A percentile compares a stretch with the other conserved stretches of the same genome.
phyloP scores from a whole-genome alignment of 2,888 invertebrate genomes.

The Cantharis rufa region DNA sequence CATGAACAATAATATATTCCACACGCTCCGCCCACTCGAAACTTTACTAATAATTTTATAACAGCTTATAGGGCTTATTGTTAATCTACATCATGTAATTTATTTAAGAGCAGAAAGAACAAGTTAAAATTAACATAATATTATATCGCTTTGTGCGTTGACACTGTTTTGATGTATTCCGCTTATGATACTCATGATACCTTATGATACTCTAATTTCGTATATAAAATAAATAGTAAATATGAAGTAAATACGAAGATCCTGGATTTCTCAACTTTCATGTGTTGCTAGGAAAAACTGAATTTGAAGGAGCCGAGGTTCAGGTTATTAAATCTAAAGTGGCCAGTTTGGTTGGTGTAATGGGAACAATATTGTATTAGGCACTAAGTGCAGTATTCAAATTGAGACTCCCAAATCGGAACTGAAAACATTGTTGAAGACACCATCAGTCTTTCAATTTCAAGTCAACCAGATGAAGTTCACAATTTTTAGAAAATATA shows the following conservation, averaged over 20 bases:
- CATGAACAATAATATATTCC: too few species aligned
- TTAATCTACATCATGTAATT: too few species aligned
- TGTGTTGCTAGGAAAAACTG: constrained; percentile 63
- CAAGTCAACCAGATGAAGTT: constrained; percentile 64
- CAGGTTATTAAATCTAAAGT: constrained; percentile 71
- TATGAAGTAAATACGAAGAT: constrained; percentile 37
- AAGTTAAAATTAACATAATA: too few species aligned
- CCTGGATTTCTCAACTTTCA: constrained; percentile 62
- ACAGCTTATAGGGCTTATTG: too few species aligned
- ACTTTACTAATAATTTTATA: too few species aligned
- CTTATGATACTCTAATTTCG: too few species aligned
- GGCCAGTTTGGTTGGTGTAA: constrained; percentile 67
- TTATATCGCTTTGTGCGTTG: too few species aligned
- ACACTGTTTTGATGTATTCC: too few species aligned
- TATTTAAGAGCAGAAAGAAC: too few species aligned
- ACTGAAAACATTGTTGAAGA: constrained; percentile 74
- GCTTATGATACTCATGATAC: too few species aligned
- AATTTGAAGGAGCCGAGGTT: constrained; percentile 76
- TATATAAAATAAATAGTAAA: too few species aligned
- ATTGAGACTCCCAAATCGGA: constrained; percentile 60
- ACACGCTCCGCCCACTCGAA: too few species aligned
- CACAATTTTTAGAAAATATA: constrained; percentile 81
- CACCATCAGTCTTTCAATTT: constrained; percentile 74
- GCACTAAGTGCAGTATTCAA: constrained; percentile 78
- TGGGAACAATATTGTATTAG: constrained; percentile 78